Percentiles rank a stretch among this genome's conserved stretches.
phyloP scores from a whole-genome alignment of 2,888 invertebrate genomes.

The Sepiola atlantica region DNA sequence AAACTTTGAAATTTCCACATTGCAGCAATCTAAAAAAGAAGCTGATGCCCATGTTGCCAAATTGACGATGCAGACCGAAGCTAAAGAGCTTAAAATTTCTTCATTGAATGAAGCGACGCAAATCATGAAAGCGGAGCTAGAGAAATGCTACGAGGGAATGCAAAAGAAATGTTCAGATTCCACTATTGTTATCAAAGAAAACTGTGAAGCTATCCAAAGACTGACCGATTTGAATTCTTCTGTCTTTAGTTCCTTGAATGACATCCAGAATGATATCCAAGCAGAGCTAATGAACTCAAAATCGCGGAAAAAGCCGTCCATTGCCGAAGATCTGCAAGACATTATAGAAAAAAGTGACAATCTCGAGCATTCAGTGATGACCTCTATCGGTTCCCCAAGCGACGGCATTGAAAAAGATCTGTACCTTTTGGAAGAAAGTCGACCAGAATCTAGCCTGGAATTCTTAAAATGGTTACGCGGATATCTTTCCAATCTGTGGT shows the following conservation, averaged over 20 bases:
- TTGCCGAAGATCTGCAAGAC: background rate
- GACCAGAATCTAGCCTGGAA: background rate
- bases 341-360: constrained; percentile 6
- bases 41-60: background rate
- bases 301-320: background rate
- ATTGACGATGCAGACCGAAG: background rate
- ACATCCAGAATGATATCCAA: constrained; percentile 19
- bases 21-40: background rate
- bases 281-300: background rate
- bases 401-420: background rate
- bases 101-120: background rate
- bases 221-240: background rate
- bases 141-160: background rate
- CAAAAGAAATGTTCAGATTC: background rate
- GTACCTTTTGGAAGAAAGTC: background rate
- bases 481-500: background rate
- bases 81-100: background rate
- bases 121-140: background rate
- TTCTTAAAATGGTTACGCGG: constrained; percentile 37
- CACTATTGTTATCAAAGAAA: background rate
- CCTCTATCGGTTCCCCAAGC: too few species aligned
- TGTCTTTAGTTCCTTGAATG: background rate
- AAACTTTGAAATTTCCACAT: background rate
- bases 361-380: background rate
- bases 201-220: background rate